phyloP scores from a whole-genome alignment of 2,797 vertebrate species.

The Anas bernieri region DNA sequence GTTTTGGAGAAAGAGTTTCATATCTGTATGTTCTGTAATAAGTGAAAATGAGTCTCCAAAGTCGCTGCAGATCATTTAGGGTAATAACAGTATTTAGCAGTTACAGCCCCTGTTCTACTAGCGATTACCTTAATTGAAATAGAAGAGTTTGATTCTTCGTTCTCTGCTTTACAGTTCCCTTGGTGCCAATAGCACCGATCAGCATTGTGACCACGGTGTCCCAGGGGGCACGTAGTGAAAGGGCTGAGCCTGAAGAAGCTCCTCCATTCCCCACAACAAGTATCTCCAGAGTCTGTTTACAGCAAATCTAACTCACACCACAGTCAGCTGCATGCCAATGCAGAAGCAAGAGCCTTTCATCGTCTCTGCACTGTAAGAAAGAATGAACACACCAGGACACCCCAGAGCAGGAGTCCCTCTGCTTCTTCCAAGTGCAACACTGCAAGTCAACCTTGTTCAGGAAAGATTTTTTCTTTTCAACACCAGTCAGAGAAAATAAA shows the following conservation, averaged over 20 bases:
- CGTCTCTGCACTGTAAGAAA: background rate
- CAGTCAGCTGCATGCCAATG: background rate
- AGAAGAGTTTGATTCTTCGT: background rate
- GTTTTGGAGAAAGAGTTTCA: background rate
- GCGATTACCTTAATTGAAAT: background rate
- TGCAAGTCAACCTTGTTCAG: background rate
- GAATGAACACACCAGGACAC: background rate
- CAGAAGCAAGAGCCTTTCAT: background rate
- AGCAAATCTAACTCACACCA: background rate
- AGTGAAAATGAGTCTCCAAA: background rate
- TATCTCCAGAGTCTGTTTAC: background rate
- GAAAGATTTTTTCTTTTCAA: background rate
- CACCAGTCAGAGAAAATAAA: background rate
- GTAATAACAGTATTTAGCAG: background rate
- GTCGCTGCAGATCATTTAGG: background rate
- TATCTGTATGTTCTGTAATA: background rate
- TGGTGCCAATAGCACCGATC: fast-evolving
- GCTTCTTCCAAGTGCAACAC: background rate
- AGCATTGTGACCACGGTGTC: background rate
- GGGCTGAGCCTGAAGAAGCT: background rate
- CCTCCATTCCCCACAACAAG: background rate
- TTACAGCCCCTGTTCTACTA: background rate
- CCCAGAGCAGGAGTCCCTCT: background rate
- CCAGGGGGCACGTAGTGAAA: background rate
- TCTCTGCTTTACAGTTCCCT: background rate